Evolutionary conservation across 2,888 invertebrate species (phyloP).

Genomic region (Argyresthia goedartella): DNA sequence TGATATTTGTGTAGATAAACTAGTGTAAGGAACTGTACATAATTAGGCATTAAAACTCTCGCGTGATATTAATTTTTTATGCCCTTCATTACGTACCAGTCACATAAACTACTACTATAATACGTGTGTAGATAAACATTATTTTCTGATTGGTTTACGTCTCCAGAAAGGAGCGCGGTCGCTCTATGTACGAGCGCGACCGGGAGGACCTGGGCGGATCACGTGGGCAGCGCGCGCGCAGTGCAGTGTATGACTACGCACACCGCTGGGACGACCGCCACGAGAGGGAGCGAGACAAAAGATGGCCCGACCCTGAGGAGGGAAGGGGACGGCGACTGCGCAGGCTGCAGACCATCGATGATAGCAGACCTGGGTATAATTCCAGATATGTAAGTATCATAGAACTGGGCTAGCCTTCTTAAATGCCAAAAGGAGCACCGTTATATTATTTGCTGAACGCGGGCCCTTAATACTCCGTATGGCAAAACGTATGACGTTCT

Average conservation of each 20-base stretch:
- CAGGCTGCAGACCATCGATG: slow-evolving; percentile 45
- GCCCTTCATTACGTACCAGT: too few species aligned
- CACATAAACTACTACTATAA: too few species aligned
- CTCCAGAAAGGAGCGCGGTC: slow-evolving; percentile 34
- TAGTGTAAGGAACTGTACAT: too few species aligned
- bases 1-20: too few species aligned
- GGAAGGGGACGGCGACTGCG: slow-evolving; percentile 27
- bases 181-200: slow-evolving; percentile 40
- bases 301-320: slow-evolving; percentile 17
- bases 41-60: too few species aligned
- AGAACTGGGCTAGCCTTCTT: neutral
- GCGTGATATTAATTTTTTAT: too few species aligned
- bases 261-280: slow-evolving; percentile 24
- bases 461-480: too few species aligned
- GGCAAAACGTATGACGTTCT: too few species aligned
- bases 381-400: slow-evolving; percentile 8
- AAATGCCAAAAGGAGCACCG: neutral
- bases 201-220: slow-evolving; percentile 29
- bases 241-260: slow-evolving; percentile 43
- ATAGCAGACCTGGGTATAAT: slow-evolving; percentile 11
- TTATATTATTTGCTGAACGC: too few species aligned
- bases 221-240: slow-evolving; percentile 42
- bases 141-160: too few species aligned
- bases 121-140: too few species aligned
- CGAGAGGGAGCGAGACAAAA: slow-evolving; percentile 11